phyloP scores from a whole-genome alignment of 2,888 invertebrate genomes.

The Dicyrtoma fusca region DNA sequence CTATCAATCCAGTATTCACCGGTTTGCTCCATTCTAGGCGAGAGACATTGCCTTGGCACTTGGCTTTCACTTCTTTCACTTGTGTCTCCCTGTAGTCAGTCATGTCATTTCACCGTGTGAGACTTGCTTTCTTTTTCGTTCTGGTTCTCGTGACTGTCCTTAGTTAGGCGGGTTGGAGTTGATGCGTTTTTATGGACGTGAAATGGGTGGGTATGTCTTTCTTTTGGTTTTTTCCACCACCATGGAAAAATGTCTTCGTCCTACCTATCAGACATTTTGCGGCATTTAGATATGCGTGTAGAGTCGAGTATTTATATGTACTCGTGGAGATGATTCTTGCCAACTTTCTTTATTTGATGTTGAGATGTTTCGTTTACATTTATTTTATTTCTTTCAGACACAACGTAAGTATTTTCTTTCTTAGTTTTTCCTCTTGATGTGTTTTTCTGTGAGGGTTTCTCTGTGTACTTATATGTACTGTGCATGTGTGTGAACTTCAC shows the following conservation, averaged over 20 bases:
- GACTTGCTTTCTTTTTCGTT: too few species aligned
- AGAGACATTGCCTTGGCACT: slow-evolving; percentile 27
- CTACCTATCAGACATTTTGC: not conserved
- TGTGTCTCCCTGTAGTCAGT: too few species aligned
- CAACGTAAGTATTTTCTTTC: not conserved
- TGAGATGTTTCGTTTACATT: slow-evolving; percentile 37
- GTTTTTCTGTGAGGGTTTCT: not conserved
- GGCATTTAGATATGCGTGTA: not conserved
- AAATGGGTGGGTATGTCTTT: too few species aligned
- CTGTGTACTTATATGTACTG: not conserved
- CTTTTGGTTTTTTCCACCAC: too few species aligned
- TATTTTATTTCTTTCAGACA: slow-evolving; percentile 12
- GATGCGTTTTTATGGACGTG: too few species aligned
- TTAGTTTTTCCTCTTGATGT: not conserved
- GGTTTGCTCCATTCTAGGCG: slow-evolving; percentile 13
- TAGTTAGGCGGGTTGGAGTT: too few species aligned
- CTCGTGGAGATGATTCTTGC: slow-evolving; percentile 30
- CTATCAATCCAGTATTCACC: slow-evolving; percentile 21
- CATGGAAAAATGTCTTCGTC: too few species aligned
- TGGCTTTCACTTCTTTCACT: slow-evolving; percentile 1
- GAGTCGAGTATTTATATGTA: too few species aligned
- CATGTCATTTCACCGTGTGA: too few species aligned
- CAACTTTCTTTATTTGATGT: slow-evolving; percentile 40
- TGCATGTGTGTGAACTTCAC: not conserved
- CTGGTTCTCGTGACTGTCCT: too few species aligned